These are phyloP conservation scores for Pristionchus arcanus DNA, from an alignment of 2,888 invertebrate genomes.

Conservation along the genomic window DNA sequence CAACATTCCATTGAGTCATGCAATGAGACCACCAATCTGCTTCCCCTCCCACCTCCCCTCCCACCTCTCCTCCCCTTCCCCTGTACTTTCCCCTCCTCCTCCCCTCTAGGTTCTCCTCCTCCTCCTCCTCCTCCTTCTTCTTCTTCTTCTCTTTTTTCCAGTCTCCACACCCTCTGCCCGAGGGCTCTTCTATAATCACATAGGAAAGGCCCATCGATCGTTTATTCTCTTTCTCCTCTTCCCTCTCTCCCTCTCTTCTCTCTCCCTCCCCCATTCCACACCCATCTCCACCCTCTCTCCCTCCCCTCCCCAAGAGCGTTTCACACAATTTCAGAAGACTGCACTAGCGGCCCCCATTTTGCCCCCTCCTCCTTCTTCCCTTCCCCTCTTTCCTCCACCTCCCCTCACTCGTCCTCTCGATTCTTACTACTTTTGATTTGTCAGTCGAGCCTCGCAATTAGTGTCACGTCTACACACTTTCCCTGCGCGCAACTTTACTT, in stretches of 20 bases:
- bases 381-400: neutral
- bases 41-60: neutral
- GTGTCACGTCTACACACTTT: neutral
- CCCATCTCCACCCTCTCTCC: conserved; percentile 14
- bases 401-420: neutral
- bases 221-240: conserved; percentile 38
- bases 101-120: neutral
- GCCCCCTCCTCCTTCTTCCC: neutral
- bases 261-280: conserved; percentile 1
- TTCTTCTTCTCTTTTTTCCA: conserved; percentile 29
- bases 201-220: conserved; percentile 51
- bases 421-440: neutral
- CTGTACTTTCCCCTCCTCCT: neutral
- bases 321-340: conserved; percentile 45
- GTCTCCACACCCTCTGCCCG: conserved; percentile 29
- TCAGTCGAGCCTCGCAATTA: neutral
- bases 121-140: neutral
- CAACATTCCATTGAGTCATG: neutral
- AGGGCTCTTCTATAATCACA: conserved; percentile 49
- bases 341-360: conserved; percentile 2
- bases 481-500: neutral
- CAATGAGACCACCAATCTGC: neutral
- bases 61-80: neutral
- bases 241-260: neutral
- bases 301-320: neutral